phyloP scores from a whole-genome alignment of 2,888 invertebrate species.

The Endomychus coccineus region DNA sequence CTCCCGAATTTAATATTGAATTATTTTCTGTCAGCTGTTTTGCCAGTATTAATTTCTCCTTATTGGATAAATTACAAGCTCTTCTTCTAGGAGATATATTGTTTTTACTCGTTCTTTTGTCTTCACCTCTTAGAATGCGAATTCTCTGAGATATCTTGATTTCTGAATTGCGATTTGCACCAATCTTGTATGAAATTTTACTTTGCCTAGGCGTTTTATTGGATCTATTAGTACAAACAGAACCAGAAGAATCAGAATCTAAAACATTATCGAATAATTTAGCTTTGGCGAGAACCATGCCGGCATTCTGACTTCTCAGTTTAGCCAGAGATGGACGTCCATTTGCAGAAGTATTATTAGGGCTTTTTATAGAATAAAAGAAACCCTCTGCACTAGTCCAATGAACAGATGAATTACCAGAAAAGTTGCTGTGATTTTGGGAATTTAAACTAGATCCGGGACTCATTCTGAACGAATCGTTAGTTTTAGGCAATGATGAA shows the following conservation, averaged over 20 bases:
- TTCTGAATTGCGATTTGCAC: slow-evolving; percentile 24
- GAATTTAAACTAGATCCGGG: slow-evolving; percentile 8
- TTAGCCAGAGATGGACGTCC: slow-evolving; percentile 67
- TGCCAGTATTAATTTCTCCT: slow-evolving; percentile 26
- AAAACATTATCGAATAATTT: slow-evolving; percentile 58
- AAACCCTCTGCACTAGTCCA: slow-evolving; percentile 43
- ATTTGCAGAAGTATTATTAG: slow-evolving; percentile 48
- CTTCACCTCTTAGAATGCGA: slow-evolving; percentile 28
- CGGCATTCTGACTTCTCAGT: slow-evolving; percentile 66
- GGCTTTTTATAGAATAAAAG: slow-evolving; percentile 45
- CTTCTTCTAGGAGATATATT: slow-evolving; percentile 33
- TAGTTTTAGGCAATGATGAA: slow-evolving; percentile 7
- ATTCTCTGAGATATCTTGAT: slow-evolving; percentile 24
- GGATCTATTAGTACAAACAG: slow-evolving; percentile 14
- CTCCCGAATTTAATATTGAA: slow-evolving; percentile 18
- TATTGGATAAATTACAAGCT: slow-evolving; percentile 21
- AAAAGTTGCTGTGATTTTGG: slow-evolving; percentile 15
- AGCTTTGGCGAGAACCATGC: slow-evolving; percentile 73
- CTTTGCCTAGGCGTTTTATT: slow-evolving; percentile 13
- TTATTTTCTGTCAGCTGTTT: slow-evolving; percentile 22
- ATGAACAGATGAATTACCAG: slow-evolving; percentile 30
- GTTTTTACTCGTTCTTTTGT: slow-evolving; percentile 28
- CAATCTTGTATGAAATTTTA: slow-evolving; percentile 23
- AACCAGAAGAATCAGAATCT: slow-evolving; percentile 27
- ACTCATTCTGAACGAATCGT: background rate